Percentiles rank a stretch among this genome's conserved stretches.
These are phyloP conservation scores for Drosophila elegans DNA, from an alignment of 1,140 invertebrate genomes.

Conservation along the genomic window DNA sequence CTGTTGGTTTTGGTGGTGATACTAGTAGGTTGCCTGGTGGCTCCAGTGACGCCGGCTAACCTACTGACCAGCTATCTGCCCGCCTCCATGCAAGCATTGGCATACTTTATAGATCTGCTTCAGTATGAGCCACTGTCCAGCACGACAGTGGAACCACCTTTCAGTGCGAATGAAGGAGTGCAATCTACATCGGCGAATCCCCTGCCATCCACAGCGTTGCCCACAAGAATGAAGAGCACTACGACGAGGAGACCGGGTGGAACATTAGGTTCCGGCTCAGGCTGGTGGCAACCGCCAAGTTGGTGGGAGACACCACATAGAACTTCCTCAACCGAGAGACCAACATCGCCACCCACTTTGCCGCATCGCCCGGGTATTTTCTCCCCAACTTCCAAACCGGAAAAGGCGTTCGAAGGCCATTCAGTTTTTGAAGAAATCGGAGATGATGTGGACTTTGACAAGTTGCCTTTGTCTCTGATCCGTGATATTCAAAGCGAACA, in stretches of 20 bases:
- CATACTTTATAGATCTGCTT: slow-evolving; percentile 83
- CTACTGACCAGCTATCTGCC: slow-evolving; percentile 79
- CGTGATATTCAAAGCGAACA: slow-evolving; percentile 77
- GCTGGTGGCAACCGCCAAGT: slow-evolving; percentile 66
- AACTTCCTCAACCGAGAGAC: slow-evolving; percentile 53
- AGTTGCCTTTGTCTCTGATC: slow-evolving; percentile 70
- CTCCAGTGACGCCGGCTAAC: slow-evolving; percentile 53
- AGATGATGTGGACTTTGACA: slow-evolving; percentile 71
- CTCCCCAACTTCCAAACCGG: slow-evolving; percentile 33
- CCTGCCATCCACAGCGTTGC: slow-evolving; percentile 9
- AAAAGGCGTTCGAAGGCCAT: slow-evolving; percentile 55
- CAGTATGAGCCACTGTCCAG: slow-evolving; percentile 82
- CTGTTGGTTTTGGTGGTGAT: slow-evolving; percentile 35
- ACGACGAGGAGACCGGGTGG: slow-evolving; percentile 52
- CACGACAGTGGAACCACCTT: slow-evolving; percentile 74
- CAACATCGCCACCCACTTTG: slow-evolving; percentile 58
- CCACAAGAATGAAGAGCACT: slow-evolving; percentile 14
- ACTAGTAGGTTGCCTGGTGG: slow-evolving; percentile 33
- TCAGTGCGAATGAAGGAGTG: slow-evolving; percentile 49
- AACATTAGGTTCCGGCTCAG: slow-evolving; percentile 17
- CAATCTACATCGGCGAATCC: slow-evolving; percentile 17
- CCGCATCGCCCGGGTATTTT: slow-evolving; percentile 65
- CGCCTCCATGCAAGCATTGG: slow-evolving; percentile 81
- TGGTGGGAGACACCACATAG: slow-evolving; percentile 74
- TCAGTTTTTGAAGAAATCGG: slow-evolving; percentile 69